Conservation (phyloP, 2,113 vertebrate species). For the Micronisus gabar region DNA sequence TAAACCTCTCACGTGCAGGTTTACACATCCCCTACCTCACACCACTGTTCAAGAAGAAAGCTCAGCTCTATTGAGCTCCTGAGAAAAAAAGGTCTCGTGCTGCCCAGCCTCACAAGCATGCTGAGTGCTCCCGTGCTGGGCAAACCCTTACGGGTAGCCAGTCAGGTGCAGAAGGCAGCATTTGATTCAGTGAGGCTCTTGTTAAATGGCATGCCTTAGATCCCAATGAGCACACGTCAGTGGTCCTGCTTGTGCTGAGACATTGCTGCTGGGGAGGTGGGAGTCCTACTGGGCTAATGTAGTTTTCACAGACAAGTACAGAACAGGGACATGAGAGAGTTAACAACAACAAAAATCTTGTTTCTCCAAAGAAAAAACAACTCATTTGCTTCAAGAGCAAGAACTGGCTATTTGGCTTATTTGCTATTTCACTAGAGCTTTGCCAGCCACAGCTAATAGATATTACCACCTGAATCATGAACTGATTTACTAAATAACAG, state of each 20-base stretch:
- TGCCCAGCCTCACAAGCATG: background rate
- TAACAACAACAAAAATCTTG: background rate
- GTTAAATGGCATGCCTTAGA: background rate
- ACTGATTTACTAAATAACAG: conserved; percentile 57
- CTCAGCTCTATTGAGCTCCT: background rate
- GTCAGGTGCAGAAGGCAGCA: background rate
- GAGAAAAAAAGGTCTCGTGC: background rate
- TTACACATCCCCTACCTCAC: background rate
- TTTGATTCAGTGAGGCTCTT: background rate
- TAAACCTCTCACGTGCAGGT: rapidly evolving
- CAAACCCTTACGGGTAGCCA: rapidly evolving
- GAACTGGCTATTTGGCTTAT: background rate
- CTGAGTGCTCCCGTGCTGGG: background rate
- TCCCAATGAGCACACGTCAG: rapidly evolving
- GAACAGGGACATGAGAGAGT: background rate
- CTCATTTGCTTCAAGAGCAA: conserved; percentile 9
- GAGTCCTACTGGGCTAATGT: background rate
- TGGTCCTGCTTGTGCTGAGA: background rate
- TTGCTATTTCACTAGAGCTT: conserved; percentile 49
- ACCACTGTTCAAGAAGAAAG: background rate
- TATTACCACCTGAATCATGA: conserved; percentile 43
- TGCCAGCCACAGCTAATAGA: conserved; percentile 46
- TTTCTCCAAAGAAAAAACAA: background rate
- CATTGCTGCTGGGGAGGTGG: background rate
- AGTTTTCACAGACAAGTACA: background rate